Conservation (phyloP, 2,113 vertebrate species). For the Oreochromis aureus region DNA sequence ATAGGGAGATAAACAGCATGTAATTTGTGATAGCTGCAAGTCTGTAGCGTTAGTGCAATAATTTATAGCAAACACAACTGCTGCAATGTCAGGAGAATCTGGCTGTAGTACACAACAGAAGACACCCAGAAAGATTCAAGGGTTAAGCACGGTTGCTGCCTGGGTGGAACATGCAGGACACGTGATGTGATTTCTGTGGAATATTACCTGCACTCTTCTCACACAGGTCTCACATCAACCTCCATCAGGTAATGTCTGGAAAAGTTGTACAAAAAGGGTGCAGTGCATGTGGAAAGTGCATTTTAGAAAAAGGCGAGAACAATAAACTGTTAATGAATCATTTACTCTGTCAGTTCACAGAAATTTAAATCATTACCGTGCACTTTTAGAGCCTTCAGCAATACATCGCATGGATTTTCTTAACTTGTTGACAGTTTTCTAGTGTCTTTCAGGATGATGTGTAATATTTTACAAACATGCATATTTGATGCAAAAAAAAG, state of each 20-base stretch:
- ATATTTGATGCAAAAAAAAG: not conserved
- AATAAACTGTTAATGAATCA: not conserved
- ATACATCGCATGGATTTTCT: slow-evolving; percentile 2
- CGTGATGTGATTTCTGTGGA: not conserved
- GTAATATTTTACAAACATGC: not conserved
- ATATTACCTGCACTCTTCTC: not conserved
- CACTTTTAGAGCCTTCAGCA: not conserved
- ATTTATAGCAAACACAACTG: not conserved
- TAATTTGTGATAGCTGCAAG: not conserved
- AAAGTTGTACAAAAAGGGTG: not conserved
- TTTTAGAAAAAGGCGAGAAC: not conserved
- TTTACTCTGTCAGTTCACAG: not conserved
- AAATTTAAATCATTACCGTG: not conserved
- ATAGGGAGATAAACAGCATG: not conserved
- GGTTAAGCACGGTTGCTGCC: not conserved
- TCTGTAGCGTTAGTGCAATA: not conserved
- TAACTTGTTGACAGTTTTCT: slow-evolving; percentile 5
- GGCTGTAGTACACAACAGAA: not conserved
- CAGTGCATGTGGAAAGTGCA: not conserved
- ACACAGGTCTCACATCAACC: not conserved
- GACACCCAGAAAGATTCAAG: not conserved
- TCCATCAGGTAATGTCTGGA: not conserved
- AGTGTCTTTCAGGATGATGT: not conserved
- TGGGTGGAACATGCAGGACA: not conserved
- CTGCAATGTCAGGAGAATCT: not conserved